Evolutionary conservation across 2,888 invertebrate species (phyloP).

Genomic region (Drosophila meridiana): DNA sequence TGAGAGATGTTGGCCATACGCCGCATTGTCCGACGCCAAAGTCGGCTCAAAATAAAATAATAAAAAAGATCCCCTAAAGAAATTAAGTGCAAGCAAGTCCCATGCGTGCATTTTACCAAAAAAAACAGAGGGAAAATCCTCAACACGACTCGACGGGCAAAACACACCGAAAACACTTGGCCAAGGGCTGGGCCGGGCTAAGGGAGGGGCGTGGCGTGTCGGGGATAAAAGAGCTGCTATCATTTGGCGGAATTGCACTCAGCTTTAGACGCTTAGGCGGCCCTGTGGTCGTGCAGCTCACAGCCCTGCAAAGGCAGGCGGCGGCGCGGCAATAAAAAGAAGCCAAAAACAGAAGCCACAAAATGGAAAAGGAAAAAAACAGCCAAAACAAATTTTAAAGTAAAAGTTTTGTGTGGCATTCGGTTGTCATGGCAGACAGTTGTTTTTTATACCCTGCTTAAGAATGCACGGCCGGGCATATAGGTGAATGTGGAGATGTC

Average conservation of each 20-base stretch:
- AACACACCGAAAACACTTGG: conserved; percentile 37
- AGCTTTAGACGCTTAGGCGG: conserved; percentile 57
- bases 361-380: conserved; percentile 25
- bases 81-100: conserved; percentile 77
- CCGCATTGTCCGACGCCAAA: conserved; percentile 39
- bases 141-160: conserved; percentile 30
- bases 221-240: conserved; percentile 41
- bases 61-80: conserved; percentile 68
- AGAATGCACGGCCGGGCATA: neutral
- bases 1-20: conserved; percentile 63
- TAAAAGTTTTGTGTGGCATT: conserved; percentile 68
- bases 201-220: neutral
- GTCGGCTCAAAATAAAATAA: conserved; percentile 22
- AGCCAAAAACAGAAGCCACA: conserved; percentile 25
- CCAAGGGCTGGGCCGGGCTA: neutral
- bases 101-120: conserved; percentile 69
- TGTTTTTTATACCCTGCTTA: conserved; percentile 28
- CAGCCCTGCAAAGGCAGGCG: conserved; percentile 16
- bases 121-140: conserved; percentile 15
- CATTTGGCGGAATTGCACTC: conserved; percentile 79
- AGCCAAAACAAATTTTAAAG: conserved; percentile 65
- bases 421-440: conserved; percentile 62
- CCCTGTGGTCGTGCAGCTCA: conserved; percentile 39
- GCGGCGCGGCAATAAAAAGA: conserved; percentile 23
- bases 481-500: neutral